Evolutionary conservation across 1,140 invertebrate genomes (phyloP), one percentile per base, ranked within the genome.

Genomic region (Drosophila ficusphila): DNA sequence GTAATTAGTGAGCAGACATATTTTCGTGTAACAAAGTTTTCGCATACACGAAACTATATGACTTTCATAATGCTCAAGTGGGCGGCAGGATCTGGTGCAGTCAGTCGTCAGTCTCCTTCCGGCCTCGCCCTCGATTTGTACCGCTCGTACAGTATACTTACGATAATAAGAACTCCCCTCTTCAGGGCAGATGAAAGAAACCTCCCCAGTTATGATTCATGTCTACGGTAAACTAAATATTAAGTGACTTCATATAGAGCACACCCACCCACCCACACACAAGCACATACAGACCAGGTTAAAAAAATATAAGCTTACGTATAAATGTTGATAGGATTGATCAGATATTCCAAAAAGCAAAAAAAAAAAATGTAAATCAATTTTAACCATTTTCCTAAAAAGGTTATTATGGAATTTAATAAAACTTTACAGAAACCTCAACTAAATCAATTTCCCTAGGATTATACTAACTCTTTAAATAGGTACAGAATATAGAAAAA

Each of bases 221-320:
- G 56, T 29, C 38, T 62, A 62, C 38, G 47, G 60, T 62, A 25
- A 64, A 62, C 60, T 64, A 62, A 64, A 64, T 64, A 64, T 64
- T 64, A 62, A 64, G 56, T 61, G 56, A 60, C 56, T 60, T 64
- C n/a, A 33, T 44, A 64, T 34, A 34, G 47, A 16, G 46, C 18
- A 23, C 56, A 46, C 25, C 19, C 42, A 31, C 1, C 25, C 9
- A 42, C 4, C n/a, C 18, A 34, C 29, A 47, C 44, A 47, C 12
- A 16, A 7, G 7, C 14, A 16, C 51, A 5, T n/a, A 61, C 57
- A 61, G 34, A 2, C 51, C 23, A 9, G 23, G 33, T 21, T 23
- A 39, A 11, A 11, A 7, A 6, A 56, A 19, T 60, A 56, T 23
- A 1, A 11, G 16, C 6, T 11, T 18, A 23, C 16, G 1, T 9